These are phyloP conservation scores for Auanema sp. DNA, from an alignment of 2,888 invertebrate genomes.

Conservation along the genomic window DNA sequence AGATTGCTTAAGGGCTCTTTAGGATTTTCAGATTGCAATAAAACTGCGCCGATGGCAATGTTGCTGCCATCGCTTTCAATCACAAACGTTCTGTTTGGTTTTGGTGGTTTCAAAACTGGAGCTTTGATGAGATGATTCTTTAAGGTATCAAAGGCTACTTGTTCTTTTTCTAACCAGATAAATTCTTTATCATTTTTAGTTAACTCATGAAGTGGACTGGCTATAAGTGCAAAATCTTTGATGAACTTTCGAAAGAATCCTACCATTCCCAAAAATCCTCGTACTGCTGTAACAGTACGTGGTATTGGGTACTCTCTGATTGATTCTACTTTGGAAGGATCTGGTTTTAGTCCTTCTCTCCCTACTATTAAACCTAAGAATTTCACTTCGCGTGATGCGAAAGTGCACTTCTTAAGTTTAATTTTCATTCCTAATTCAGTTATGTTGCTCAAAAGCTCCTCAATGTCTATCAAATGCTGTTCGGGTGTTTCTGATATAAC, in stretches of 20 bases:
- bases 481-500: conserved; percentile 21
- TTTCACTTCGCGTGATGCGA: conserved; percentile 27
- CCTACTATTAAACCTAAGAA: conserved; percentile 37
- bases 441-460: conserved; percentile 25
- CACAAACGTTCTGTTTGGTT: conserved; percentile 13
- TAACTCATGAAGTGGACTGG: conserved; percentile 28
- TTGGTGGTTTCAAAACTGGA: conserved; percentile 23
- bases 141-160: conserved; percentile 23
- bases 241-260: conserved; percentile 39
- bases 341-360: conserved; percentile 31
- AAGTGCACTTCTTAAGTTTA: conserved; percentile 28
- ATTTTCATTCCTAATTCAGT: conserved; percentile 29
- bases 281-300: conserved; percentile 18
- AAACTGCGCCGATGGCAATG: conserved; percentile 26
- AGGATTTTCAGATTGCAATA: conserved; percentile 21
- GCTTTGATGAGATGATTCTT: conserved; percentile 20
- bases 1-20: conserved; percentile 26
- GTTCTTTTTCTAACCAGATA: conserved; percentile 24
- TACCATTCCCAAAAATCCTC: conserved; percentile 31
- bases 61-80: conserved; percentile 29
- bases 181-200: conserved; percentile 23
- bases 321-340: conserved; percentile 27
- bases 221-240: conserved; percentile 29
- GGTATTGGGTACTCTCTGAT: conserved; percentile 24
- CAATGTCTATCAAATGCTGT: conserved; percentile 36